Base-by-base conservation (phyloP, 2,888 invertebrate genomes). In the Scaptomyza tumidula region DNA sequence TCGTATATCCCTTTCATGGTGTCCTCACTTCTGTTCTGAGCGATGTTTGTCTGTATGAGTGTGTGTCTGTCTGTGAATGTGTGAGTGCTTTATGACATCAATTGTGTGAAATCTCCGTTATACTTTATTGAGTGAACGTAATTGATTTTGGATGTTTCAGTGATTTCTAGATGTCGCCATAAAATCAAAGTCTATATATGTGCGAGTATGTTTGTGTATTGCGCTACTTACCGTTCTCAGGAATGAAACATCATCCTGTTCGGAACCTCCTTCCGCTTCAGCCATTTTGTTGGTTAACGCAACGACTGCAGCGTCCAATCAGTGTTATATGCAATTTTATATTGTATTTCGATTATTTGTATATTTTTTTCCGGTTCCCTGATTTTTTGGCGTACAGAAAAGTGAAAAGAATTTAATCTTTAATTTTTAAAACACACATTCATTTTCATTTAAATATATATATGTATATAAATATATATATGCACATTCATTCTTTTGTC, bases 161-260 rank as follows among this genome's bases (percentile, higher is more conserved):
- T 78, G 56, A 19, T 55, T 37, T 24, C 19, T 24, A 19, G 6
- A 19, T 50, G n/a, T 50, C 11, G 19, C 44, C 13, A 44, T 6
- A 41, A 3, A 3, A 11, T 16, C 10, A 41, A 16, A 41, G 10
- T 19, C n/a, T 4, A 10, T 43, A 2, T 35, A 11, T 37, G n/a
- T 37, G n/a, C 49, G 14, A 3, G 16, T 10, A 41, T 48, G 24
- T 5, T 10, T 37, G 10, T 44, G 31, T 16, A 1, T 49, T 9
- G 27, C 9, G 43, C 6, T 75, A 94, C 97, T 96, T 93, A 99
- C 99, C 95, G 99, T 99, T 91, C 99, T 96, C 90, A 99, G 95
- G 94, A 99, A 99, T 93, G 99, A 99, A 93, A 99, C 98, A 95
- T 99, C 99, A 96, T 99, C 99, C 94, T 99, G 99, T 94, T 99